A percentile compares a stretch with the other conserved stretches of the same genome.
Conservation (phyloP, 2,797 vertebrate genomes). For the Rhabdophis nuchalis region DNA sequence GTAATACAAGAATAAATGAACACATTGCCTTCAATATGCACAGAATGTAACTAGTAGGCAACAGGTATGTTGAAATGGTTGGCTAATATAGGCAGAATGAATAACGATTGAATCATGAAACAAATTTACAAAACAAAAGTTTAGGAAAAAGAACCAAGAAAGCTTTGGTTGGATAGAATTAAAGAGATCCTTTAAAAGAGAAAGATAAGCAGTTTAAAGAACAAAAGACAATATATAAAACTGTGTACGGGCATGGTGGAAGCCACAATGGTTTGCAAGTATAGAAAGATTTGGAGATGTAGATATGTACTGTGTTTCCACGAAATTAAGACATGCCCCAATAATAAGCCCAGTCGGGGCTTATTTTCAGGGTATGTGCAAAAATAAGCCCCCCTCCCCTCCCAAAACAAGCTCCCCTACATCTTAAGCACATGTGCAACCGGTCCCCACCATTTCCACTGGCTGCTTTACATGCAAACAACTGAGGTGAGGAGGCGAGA, state of each 20-base stretch:
- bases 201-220: background rate
- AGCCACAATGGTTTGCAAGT: background rate
- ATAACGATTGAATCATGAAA: background rate
- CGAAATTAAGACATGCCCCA: too few relatives aligned
- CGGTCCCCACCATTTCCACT: too few relatives aligned
- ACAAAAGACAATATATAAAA: background rate
- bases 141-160: background rate
- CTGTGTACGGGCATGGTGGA: background rate
- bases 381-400: too few relatives aligned
- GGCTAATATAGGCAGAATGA: background rate
- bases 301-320: background rate
- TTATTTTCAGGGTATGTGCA: too few relatives aligned
- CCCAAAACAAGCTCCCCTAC: too few relatives aligned
- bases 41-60: background rate
- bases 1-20: background rate
- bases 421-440: too few relatives aligned
- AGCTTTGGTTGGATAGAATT: background rate
- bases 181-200: background rate
- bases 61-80: background rate
- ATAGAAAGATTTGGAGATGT: background rate
- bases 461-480: too few relatives aligned
- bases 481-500: too few relatives aligned
- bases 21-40: background rate
- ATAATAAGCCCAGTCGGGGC: too few relatives aligned
- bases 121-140: background rate